A percentile compares a stretch with the other conserved stretches of the same genome.
Evolutionary conservation across 2,888 invertebrate species (phyloP).

Genomic region (Agriotes lineatus): DNA sequence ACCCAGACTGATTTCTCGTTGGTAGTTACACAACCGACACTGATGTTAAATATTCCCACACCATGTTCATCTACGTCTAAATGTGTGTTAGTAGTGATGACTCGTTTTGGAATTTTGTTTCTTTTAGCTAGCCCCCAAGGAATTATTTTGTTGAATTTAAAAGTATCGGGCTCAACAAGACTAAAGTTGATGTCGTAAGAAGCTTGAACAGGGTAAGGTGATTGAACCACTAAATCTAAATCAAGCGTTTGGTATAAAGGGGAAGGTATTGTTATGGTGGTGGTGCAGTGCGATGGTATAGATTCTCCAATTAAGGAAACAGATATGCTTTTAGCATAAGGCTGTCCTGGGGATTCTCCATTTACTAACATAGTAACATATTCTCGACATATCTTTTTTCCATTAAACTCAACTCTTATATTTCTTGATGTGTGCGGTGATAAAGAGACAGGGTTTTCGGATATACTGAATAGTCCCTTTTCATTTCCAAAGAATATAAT

Average conservation of each 20-base stretch:
- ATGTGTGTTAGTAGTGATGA: background rate
- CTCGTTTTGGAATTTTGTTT: conserved; percentile 25
- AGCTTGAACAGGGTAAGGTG: conserved; percentile 46
- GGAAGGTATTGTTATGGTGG: conserved; percentile 22
- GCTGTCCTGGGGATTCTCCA: conserved; percentile 55
- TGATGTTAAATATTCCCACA: conserved; percentile 21
- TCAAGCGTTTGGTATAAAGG: conserved; percentile 45
- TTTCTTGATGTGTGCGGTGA: conserved; percentile 38
- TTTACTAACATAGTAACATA: conserved; percentile 53
- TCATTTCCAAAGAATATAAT: conserved; percentile 56
- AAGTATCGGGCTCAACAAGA: conserved; percentile 13
- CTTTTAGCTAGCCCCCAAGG: background rate
- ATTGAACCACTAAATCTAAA: conserved; percentile 37
- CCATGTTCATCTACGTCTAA: conserved; percentile 34
- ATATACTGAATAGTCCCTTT: conserved; percentile 49
- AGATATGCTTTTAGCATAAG: conserved; percentile 55
- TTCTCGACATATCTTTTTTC: conserved; percentile 50
- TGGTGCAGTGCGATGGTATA: conserved; percentile 34
- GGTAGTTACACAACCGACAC: conserved; percentile 29
- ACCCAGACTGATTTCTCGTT: conserved; percentile 39
- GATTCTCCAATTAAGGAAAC: conserved; percentile 55
- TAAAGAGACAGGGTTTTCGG: conserved; percentile 34
- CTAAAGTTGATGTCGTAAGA: conserved; percentile 39
- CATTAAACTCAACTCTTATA: conserved; percentile 53
- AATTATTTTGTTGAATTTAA: background rate